phyloP scores from a whole-genome alignment of 2,797 vertebrate species.

The Neosilurus hyrtlii region DNA sequence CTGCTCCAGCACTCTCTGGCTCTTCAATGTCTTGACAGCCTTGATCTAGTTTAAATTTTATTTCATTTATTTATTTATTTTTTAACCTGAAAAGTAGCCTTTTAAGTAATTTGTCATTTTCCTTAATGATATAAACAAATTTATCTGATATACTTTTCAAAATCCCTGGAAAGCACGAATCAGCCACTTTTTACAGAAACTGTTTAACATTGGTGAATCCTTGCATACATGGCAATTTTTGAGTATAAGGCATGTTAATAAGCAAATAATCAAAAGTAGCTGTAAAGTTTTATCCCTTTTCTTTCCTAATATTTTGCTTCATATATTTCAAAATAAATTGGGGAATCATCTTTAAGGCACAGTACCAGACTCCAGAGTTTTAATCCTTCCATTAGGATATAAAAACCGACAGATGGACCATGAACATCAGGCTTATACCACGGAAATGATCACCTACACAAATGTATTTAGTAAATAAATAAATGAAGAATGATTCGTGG shows the following conservation, averaged over 20 bases:
- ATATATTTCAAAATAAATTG: constrained; percentile 3
- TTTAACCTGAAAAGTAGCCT: neutral
- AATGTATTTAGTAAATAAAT: neutral
- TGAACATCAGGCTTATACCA: neutral
- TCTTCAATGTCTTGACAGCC: neutral
- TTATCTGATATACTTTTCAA: neutral
- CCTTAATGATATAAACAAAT: neutral
- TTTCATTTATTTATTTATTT: no score
- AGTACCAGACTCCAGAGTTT: neutral
- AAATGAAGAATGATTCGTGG: neutral
- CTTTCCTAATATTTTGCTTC: neutral
- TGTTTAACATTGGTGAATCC: neutral
- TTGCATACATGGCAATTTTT: no score
- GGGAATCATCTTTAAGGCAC: neutral
- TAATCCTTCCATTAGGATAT: neutral
- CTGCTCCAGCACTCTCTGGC: neutral
- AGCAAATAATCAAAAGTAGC: neutral
- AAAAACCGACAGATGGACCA: neutral
- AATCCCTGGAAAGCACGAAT: neutral
- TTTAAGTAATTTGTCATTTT: neutral
- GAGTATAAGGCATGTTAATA: neutral
- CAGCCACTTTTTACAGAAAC: neutral
- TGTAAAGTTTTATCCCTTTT: neutral
- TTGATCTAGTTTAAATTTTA: neutral
- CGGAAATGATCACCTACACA: neutral